Evolutionary conservation across 1,140 invertebrate species (phyloP).

Genomic region (Bradynema listronoti): DNA sequence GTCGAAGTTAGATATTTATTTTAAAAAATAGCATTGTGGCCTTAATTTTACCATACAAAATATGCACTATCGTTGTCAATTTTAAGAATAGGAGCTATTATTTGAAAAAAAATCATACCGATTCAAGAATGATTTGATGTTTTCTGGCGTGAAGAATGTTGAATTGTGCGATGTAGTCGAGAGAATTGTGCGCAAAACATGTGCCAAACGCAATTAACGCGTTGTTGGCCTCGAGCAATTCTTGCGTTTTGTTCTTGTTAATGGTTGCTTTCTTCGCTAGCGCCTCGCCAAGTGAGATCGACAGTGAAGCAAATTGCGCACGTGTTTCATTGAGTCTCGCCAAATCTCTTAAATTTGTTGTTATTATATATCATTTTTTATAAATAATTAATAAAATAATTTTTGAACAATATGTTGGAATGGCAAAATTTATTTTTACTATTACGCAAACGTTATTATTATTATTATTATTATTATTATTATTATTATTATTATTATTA

Average conservation of each 20-base stretch:
- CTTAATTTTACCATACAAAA: too few relatives aligned
- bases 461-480: neutral
- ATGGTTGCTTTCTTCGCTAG: slow-evolving; percentile 48
- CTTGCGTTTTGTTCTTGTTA: slow-evolving; percentile 33
- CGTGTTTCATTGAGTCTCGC: slow-evolving; percentile 42
- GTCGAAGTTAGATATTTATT: too few relatives aligned
- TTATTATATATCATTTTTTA: slow-evolving; percentile 10
- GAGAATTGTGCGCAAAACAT: slow-evolving; percentile 52
- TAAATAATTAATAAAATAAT: slow-evolving; percentile 6
- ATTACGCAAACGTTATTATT: slow-evolving; percentile 4
- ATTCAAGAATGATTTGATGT: slow-evolving; percentile 48
- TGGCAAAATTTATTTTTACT: slow-evolving; percentile 5
- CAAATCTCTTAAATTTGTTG: slow-evolving; percentile 41
- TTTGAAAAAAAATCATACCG: too few relatives aligned
- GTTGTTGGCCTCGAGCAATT: slow-evolving; percentile 46
- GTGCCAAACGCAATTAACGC: slow-evolving; percentile 53
- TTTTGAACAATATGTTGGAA: slow-evolving; percentile 6
- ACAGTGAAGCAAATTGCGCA: slow-evolving; percentile 46
- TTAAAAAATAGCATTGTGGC: too few relatives aligned
- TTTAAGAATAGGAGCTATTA: too few relatives aligned
- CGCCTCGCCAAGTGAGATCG: slow-evolving; percentile 44
- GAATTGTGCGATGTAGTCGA: slow-evolving; percentile 56
- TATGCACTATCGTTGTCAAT: too few relatives aligned
- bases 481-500: too few relatives aligned
- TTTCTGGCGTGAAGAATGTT: slow-evolving; percentile 52